Percentiles rank a stretch among this genome's conserved stretches.
Evolutionary conservation across 2,888 invertebrate genomes (phyloP).

Genomic region (Drosophila putrida): DNA sequence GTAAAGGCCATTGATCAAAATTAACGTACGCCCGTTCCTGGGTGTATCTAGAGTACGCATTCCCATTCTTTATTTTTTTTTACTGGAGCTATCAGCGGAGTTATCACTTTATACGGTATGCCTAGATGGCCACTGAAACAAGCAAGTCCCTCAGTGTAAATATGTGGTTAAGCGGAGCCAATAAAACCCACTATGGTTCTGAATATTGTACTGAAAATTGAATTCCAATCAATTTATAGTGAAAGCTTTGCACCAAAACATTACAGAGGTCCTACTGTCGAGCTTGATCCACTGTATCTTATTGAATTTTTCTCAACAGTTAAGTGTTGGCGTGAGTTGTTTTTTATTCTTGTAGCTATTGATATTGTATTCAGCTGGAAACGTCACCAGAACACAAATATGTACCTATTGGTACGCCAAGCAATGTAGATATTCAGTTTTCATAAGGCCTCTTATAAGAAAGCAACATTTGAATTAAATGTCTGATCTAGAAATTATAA

Average conservation of each 20-base stretch:
- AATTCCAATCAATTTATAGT: too few species aligned
- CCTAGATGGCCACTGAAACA: conserved; percentile 3
- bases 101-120: conserved; percentile 13
- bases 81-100: conserved; percentile 14
- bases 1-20: too few species aligned
- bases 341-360: too few species aligned
- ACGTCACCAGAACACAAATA: conserved; percentile 31
- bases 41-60: conserved; percentile 35
- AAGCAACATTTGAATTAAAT: conserved; percentile 9
- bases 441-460: conserved; percentile 5
- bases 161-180: conserved; percentile 52
- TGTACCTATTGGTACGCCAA: not conserved
- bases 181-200: conserved; percentile 72
- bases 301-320: conserved; percentile 34
- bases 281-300: too few species aligned
- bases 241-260: too few species aligned
- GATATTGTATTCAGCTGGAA: conserved; percentile 15
- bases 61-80: not conserved
- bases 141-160: conserved; percentile 71
- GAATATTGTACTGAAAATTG: conserved; percentile 20
- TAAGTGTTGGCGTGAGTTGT: conserved; percentile 10
- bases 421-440: conserved; percentile 20
- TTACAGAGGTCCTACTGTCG: too few species aligned
- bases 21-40: conserved; percentile 31
- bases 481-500: conserved; percentile 2